Conservation (phyloP, 1,140 invertebrate genomes). For the Eumaeus atala region DNA sequence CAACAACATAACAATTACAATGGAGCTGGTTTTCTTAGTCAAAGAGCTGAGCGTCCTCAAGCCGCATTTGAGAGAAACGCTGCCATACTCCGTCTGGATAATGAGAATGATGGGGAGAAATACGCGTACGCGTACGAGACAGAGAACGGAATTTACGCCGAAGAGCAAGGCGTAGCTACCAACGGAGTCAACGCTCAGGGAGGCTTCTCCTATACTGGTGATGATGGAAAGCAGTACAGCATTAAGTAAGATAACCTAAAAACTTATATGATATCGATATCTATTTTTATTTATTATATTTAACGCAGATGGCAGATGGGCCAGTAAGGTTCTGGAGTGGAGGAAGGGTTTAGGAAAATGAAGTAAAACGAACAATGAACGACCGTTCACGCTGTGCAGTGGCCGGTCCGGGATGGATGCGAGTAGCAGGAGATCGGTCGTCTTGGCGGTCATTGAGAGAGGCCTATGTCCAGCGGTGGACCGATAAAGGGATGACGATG, state of each 20-base stretch:
- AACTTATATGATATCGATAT: too few relatives aligned
- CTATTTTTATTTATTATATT: too few relatives aligned
- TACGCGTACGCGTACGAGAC: slow-evolving; percentile 59
- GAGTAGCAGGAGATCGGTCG: too few relatives aligned
- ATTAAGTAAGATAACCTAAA: slow-evolving; percentile 35
- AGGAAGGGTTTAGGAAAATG: too few relatives aligned
- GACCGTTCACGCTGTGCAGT: too few relatives aligned
- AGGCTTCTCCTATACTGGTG: slow-evolving; percentile 63
- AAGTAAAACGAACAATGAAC: too few relatives aligned
- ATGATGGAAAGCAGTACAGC: slow-evolving; percentile 77
- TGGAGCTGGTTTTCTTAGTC: neutral
- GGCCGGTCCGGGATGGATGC: too few relatives aligned
- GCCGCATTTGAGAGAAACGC: slow-evolving; percentile 56
- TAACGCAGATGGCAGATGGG: too few relatives aligned
- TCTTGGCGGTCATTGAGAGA: too few relatives aligned
- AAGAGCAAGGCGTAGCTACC: slow-evolving; percentile 53
- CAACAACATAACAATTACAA: neutral
- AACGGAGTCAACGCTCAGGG: slow-evolving; percentile 57
- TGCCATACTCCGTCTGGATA: slow-evolving; percentile 48
- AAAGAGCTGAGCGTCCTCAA: slow-evolving; percentile 42
- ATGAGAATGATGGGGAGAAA: slow-evolving; percentile 46
- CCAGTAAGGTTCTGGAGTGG: too few relatives aligned
- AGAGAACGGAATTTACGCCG: slow-evolving; percentile 56
- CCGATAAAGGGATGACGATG: too few relatives aligned
- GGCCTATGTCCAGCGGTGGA: too few relatives aligned